phyloP scores from a whole-genome alignment of 2,797 vertebrate genomes.

The Mormyrops attenuatus region DNA sequence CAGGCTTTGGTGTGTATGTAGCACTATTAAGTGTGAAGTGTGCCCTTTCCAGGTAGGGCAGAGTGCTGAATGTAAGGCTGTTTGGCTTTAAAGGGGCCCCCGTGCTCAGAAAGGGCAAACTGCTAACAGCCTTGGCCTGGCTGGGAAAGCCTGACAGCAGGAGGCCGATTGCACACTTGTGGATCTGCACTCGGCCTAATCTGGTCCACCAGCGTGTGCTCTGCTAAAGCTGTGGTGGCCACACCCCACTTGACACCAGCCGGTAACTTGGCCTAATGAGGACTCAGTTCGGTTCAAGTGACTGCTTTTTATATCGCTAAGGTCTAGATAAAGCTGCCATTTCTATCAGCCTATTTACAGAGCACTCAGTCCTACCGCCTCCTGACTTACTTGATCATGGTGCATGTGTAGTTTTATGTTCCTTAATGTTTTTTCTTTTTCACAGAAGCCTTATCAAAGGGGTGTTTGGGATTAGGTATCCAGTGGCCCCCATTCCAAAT shows the following conservation, averaged over 20 bases:
- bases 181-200: constrained; percentile 38
- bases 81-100: not conserved
- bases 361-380: constrained; percentile 19
- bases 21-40: not conserved
- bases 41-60: not conserved
- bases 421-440: constrained; percentile 37
- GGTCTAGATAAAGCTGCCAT: constrained; percentile 33
- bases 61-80: not conserved
- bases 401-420: constrained; percentile 48
- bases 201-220: constrained; percentile 2
- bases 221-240: constrained; percentile 10
- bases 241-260: constrained; percentile 20
- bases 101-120: not conserved
- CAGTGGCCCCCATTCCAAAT: constrained; percentile 32
- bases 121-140: constrained; percentile 16
- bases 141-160: constrained; percentile 25
- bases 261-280: constrained; percentile 26
- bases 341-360: constrained; percentile 44
- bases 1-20: not conserved
- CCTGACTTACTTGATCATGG: constrained; percentile 17
- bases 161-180: constrained; percentile 37
- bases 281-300: constrained; percentile 33
- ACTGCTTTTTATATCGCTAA: constrained; percentile 11
- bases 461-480: constrained; percentile 63
- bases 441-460: constrained; percentile 61